Evolutionary conservation across 2,797 vertebrate species (phyloP).

Genomic region (Selene dorsalis): DNA sequence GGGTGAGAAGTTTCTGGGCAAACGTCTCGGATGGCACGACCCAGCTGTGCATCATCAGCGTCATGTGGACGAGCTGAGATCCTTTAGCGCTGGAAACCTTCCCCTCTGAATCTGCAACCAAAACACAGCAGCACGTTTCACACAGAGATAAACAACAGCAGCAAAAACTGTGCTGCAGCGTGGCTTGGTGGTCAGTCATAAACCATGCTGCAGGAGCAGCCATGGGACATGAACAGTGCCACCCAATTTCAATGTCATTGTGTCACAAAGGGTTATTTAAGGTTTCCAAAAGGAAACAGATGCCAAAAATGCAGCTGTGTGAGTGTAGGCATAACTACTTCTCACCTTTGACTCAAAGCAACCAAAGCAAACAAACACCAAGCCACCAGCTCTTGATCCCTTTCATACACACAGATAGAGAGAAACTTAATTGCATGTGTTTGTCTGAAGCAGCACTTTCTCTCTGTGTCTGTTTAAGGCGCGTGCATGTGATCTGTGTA

Average conservation of each 20-base stretch:
- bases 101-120: conserved; percentile 86
- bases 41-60: conserved; percentile 93
- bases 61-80: conserved; percentile 89
- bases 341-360: background rate
- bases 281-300: background rate
- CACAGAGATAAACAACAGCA: conserved; percentile 15
- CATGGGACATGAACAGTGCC: background rate
- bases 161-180: background rate
- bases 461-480: background rate
- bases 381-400: background rate
- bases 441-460: background rate
- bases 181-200: background rate
- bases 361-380: background rate
- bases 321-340: background rate
- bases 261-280: background rate
- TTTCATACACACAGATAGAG: background rate
- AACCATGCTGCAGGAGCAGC: background rate
- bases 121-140: conserved; percentile 19
- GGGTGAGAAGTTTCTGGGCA: conserved; percentile 86
- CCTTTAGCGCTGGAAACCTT: conserved; percentile 81
- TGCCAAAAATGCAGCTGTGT: background rate
- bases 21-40: conserved; percentile 90
- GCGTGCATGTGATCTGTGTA: background rate
- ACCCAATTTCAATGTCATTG: background rate
- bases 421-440: background rate